Evolutionary conservation across 1,140 invertebrate genomes (phyloP).

Genomic region (Bombus cullumanus): DNA sequence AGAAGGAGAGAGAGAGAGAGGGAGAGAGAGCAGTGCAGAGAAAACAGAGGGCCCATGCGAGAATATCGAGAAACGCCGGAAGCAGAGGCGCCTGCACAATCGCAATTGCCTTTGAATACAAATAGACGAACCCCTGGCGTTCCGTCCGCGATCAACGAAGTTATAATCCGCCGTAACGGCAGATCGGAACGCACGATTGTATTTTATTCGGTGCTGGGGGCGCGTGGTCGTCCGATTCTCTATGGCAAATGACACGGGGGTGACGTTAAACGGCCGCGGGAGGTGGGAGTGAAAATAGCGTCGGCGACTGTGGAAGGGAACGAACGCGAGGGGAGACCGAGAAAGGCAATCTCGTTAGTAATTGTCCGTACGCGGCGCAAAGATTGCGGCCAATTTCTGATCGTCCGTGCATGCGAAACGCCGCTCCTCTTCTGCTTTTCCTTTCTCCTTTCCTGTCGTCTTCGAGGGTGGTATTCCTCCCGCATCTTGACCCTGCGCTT

Average conservation of each 20-base stretch:
- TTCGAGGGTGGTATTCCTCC: not conserved
- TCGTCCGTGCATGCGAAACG: conserved; percentile 34
- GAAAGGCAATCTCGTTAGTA: conserved; percentile 72
- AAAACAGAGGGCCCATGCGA: not conserved
- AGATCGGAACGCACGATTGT: not conserved
- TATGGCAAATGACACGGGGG: not conserved
- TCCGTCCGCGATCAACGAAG: conserved; percentile 5
- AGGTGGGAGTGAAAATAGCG: not conserved
- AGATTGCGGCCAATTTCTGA: conserved; percentile 71
- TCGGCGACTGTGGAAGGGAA: not conserved
- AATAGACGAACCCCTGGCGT: not conserved
- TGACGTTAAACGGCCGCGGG: not conserved
- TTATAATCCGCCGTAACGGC: conserved; percentile 29
- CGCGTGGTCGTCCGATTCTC: conserved; percentile 2
- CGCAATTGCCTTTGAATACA: conserved; percentile 28
- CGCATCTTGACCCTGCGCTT: conserved; percentile 13
- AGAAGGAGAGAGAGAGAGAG: not conserved
- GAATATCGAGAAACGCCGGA: not conserved
- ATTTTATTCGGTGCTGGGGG: conserved; percentile 9
- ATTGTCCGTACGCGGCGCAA: conserved; percentile 73
- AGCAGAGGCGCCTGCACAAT: not conserved
- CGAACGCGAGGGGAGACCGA: not conserved
- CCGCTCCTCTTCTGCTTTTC: not conserved
- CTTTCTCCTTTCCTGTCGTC: not conserved
- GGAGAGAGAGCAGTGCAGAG: not conserved